Percentiles rank a stretch among this genome's conserved stretches.
phyloP scores from a whole-genome alignment of 2,797 vertebrate genomes.

The Darevskia nairensis region DNA sequence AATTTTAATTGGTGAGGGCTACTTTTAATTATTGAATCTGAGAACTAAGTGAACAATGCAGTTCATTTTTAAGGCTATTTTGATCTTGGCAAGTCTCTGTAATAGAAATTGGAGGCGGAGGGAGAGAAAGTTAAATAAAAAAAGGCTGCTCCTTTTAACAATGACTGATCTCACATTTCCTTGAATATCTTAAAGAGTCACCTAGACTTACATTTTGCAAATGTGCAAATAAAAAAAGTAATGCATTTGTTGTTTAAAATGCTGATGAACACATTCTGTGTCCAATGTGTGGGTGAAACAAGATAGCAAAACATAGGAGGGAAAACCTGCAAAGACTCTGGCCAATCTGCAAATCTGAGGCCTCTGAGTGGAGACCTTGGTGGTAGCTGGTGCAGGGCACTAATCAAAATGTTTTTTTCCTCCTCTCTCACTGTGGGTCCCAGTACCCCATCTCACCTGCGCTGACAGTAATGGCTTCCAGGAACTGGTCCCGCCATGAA shows the following conservation, averaged over 20 bases:
- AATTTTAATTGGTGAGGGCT: background rate
- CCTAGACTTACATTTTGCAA: background rate
- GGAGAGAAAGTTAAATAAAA: background rate
- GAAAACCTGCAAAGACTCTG: background rate
- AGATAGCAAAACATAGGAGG: background rate
- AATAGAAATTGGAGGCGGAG: background rate
- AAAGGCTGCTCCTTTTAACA: background rate
- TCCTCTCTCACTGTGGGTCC: background rate
- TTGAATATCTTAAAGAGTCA: background rate
- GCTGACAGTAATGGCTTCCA: conserved; percentile 99
- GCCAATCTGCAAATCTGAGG: background rate
- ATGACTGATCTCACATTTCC: background rate
- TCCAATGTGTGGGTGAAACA: background rate
- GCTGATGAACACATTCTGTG: background rate
- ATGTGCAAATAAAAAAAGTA: background rate
- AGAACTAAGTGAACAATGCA: background rate
- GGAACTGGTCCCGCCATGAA: conserved; percentile 98
- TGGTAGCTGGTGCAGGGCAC: background rate
- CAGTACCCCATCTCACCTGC: conserved; percentile 83
- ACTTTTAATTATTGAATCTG: conserved; percentile 8
- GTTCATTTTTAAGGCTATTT: background rate
- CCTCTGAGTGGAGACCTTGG: background rate
- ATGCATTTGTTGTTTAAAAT: background rate
- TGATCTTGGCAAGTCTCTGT: background rate
- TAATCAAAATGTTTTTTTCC: background rate